Evolutionary conservation across 1,140 invertebrate species (phyloP).

Genomic region (Aphis craccivora): DNA sequence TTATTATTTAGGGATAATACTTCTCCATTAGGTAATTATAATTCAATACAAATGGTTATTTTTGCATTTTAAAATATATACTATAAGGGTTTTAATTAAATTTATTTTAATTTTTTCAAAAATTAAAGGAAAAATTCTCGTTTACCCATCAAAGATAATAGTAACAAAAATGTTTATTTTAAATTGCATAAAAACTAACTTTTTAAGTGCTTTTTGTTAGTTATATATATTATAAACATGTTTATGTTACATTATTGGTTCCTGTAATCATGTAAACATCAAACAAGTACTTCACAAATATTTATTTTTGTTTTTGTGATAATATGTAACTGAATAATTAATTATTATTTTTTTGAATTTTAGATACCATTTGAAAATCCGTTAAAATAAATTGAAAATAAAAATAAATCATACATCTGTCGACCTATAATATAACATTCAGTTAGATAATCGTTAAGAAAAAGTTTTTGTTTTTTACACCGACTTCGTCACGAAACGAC

Average conservation of each 20-base stretch:
- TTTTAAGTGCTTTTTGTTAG: background rate
- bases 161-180: background rate
- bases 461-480: background rate
- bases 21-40: background rate
- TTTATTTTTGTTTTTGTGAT: background rate
- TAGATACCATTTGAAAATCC: background rate
- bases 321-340: background rate
- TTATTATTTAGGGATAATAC: background rate
- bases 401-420: background rate
- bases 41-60: background rate
- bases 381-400: background rate
- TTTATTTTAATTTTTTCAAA: background rate
- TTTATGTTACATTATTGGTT: background rate
- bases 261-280: background rate
- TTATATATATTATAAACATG: background rate
- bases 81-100: background rate
- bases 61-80: background rate
- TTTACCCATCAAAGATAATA: background rate
- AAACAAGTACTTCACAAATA: background rate
- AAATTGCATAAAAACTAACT: background rate
- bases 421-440: background rate
- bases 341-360: background rate
- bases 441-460: background rate
- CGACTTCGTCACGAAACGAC: background rate
- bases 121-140: background rate